Evolutionary conservation across 1,140 invertebrate genomes (phyloP).

Genomic region (Lanistes nyassanus): DNA sequence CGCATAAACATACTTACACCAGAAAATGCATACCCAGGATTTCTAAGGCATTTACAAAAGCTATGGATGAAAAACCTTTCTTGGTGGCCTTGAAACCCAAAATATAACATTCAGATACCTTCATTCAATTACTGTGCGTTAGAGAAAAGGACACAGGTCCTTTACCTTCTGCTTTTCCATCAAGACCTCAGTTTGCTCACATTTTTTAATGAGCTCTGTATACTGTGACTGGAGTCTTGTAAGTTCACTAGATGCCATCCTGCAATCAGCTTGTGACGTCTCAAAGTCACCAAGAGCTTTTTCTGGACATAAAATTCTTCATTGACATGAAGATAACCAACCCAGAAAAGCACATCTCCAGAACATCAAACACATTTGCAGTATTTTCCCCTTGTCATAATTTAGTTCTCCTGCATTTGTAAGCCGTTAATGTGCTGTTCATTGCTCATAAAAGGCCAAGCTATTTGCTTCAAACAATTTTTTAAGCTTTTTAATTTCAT

Average conservation of each 20-base stretch:
- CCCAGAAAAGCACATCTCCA: too few species aligned
- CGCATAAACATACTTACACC: too few species aligned
- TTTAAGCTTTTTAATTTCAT: too few species aligned
- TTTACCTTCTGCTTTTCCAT: conserved; percentile 38
- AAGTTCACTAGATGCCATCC: conserved; percentile 48
- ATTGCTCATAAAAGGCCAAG: background rate
- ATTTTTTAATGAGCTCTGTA: conserved; percentile 56
- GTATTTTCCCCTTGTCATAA: too few species aligned
- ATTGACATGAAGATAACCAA: background rate
- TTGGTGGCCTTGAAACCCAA: background rate
- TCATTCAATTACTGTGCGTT: background rate
- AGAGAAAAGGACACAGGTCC: background rate
- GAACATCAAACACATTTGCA: too few species aligned
- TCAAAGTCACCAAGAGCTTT: conserved; percentile 38
- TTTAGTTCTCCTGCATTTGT: background rate
- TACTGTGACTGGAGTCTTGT: conserved; percentile 52
- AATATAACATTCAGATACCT: background rate
- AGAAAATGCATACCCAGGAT: too few species aligned
- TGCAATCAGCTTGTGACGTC: conserved; percentile 46
- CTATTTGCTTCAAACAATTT: background rate
- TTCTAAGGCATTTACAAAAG: too few species aligned
- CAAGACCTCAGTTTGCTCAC: conserved; percentile 55
- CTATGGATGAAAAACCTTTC: too few species aligned
- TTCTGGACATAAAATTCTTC: conserved; percentile 31
- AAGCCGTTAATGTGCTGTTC: background rate